Evolutionary conservation across 2,888 invertebrate genomes (phyloP).

Genomic region (Epirrita christyi): DNA sequence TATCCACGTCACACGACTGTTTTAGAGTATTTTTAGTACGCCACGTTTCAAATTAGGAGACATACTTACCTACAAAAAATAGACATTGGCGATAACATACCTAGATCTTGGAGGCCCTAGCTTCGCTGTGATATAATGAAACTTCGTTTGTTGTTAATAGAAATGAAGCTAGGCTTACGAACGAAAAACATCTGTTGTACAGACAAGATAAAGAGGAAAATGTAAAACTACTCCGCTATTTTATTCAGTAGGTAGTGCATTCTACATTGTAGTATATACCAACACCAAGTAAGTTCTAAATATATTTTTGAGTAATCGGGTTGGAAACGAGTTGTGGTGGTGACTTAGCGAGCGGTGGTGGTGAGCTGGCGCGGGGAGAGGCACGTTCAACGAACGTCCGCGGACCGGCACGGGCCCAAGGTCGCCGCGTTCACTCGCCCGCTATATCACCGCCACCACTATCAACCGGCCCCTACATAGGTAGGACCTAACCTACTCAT

Average conservation of each 20-base stretch:
- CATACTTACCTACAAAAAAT: constrained; percentile 1
- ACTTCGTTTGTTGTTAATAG: no score
- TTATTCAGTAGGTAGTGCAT: constrained; percentile 7
- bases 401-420: constrained; percentile 78
- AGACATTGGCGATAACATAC: no score
- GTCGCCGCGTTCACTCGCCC: constrained; percentile 75
- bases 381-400: constrained; percentile 84
- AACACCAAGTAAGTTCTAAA: constrained; percentile 48
- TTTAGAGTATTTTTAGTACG: constrained; percentile 34
- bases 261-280: constrained; percentile 9
- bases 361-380: constrained; percentile 37
- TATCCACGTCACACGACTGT: constrained; percentile 40
- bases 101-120: no score
- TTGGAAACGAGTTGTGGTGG: constrained; percentile 71
- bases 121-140: no score
- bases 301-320: constrained; percentile 66
- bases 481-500: no score
- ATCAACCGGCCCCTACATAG: constrained; percentile 34
- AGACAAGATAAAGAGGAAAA: background rate
- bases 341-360: constrained; percentile 46
- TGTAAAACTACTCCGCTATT: background rate
- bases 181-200: no score
- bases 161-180: no score
- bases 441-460: constrained; percentile 45
- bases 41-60: constrained; percentile 1